Conservation (phyloP, 2,113 vertebrate genomes). For the Loxodonta africana region DNA sequence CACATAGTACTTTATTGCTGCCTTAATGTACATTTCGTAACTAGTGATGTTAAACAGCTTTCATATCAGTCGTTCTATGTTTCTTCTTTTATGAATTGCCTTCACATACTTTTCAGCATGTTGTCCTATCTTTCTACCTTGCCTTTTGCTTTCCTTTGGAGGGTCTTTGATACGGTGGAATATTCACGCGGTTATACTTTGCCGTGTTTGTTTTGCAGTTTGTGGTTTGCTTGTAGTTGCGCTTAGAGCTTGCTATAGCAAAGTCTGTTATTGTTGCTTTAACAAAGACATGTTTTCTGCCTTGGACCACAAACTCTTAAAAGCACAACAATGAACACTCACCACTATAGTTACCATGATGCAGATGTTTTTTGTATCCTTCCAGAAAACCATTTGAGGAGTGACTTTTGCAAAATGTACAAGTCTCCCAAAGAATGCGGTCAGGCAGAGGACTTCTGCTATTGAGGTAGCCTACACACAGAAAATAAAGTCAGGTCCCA, state of each 20-base stretch:
- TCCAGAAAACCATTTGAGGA: conserved; percentile 93
- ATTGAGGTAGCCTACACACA: conserved; percentile 90
- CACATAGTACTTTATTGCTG: background rate
- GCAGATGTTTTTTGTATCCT: conserved; percentile 97
- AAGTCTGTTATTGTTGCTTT: background rate
- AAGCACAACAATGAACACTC: conserved; percentile 42
- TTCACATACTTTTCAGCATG: background rate
- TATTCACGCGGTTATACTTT: background rate
- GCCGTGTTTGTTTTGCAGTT: background rate
- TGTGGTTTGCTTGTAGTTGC: background rate
- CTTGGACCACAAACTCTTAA: background rate
- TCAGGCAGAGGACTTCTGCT: conserved; percentile 92
- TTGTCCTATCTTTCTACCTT: background rate
- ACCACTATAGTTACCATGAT: conserved; percentile 92
- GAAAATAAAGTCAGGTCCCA: background rate
- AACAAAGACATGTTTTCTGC: background rate
- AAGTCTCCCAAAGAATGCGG: conserved; percentile 91
- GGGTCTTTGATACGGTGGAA: background rate
- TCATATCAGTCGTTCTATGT: background rate
- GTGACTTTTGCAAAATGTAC: conserved; percentile 94
- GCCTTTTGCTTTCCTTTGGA: background rate
- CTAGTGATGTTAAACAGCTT: background rate
- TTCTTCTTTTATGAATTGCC: background rate
- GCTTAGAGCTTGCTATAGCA: background rate
- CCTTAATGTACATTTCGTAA: background rate